Base-by-base conservation (phyloP, 1,140 invertebrate genomes). In the Gonioctena quinquepunctata region DNA sequence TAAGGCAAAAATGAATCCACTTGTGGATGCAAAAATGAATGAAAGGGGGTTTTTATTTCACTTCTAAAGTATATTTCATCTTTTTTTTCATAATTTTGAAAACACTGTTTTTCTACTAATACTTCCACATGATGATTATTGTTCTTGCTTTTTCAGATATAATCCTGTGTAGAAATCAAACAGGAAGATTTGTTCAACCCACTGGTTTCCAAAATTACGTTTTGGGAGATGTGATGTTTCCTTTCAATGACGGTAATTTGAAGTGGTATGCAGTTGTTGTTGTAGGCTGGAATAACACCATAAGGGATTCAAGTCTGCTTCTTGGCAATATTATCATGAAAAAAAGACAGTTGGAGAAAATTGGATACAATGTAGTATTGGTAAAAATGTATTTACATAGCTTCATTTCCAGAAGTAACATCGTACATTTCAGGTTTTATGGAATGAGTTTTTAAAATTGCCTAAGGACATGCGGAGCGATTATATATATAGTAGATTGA, bases 301-400 rank as follows among this genome's bases (percentile, higher is more conserved):
- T 88, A 16, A 69, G 79, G 2, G 77, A 82, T n/a, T 84, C 79
- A 7, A 28, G 74, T 6, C 63, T 72, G 18, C 78, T 79, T 4
- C 78, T 82, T 3, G 88, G 88, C 13, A 62, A 79, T 16, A 66
- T 84, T 13, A 71, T 76, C 13, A 81, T 85, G 78, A 89, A 89
- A 79, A 27, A 87, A 1, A 83, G 86, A 33, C 89, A 89, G 60
- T 78, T 91, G 2, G 65, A 81, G 63, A 78, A 83, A 69, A 76
- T 90, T 57, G 89, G 89, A 57, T 90, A 89, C 71, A 85, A 75
- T 57, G 84, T 87, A 1, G 71, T 89, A 67, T 42, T 85, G 71
- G 89, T 90, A 83, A 85, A 82, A 84, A 33, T 66, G 16, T 48
- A n/a, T 26, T 26, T 23, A 2, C 6, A 54, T 8, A 5, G 27